Conservation (phyloP, 2,888 invertebrate species). For the Frankliniella fusca region DNA sequence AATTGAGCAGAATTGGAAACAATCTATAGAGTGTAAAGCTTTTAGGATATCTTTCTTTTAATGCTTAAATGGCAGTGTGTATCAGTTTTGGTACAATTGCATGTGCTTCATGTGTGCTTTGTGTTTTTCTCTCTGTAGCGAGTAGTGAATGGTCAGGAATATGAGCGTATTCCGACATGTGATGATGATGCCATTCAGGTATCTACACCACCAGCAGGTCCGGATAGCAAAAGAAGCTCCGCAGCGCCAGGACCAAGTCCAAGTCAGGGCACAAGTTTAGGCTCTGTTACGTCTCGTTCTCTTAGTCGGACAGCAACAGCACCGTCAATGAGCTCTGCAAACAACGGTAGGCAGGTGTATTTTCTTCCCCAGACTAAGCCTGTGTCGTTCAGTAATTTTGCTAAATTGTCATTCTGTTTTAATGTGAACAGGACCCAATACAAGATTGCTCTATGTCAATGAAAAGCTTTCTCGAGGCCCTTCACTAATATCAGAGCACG, state of each 20-base stretch:
- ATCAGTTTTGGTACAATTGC: neutral
- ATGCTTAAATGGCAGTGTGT: neutral
- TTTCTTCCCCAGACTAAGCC: neutral
- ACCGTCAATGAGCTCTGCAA: slow-evolving; percentile 37
- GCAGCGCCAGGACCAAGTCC: neutral
- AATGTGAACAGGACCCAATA: slow-evolving; percentile 33
- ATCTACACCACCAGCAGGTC: neutral
- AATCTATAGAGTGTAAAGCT: neutral
- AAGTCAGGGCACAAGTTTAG: slow-evolving; percentile 36
- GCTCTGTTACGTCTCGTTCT: slow-evolving; percentile 39
- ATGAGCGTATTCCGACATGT: slow-evolving; percentile 9
- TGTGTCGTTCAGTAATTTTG: slow-evolving; percentile 34
- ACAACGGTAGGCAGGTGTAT: slow-evolving; percentile 34
- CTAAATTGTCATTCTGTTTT: slow-evolving; percentile 4
- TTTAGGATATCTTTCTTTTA: neutral
- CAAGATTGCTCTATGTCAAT: slow-evolving; percentile 41
- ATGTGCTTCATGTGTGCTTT: neutral
- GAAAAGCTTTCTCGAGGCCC: slow-evolving; percentile 41
- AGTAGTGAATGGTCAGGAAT: slow-evolving; percentile 10
- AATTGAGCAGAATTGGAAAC: neutral
- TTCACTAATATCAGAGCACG: slow-evolving; percentile 37
- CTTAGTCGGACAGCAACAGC: slow-evolving; percentile 39
- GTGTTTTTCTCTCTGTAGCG: slow-evolving; percentile 14
- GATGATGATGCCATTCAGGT: slow-evolving; percentile 22
- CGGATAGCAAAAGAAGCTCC: neutral